These are phyloP conservation scores for Aleiodes sp. DNA, from an alignment of 1,140 invertebrate genomes.

Conservation along the genomic window DNA sequence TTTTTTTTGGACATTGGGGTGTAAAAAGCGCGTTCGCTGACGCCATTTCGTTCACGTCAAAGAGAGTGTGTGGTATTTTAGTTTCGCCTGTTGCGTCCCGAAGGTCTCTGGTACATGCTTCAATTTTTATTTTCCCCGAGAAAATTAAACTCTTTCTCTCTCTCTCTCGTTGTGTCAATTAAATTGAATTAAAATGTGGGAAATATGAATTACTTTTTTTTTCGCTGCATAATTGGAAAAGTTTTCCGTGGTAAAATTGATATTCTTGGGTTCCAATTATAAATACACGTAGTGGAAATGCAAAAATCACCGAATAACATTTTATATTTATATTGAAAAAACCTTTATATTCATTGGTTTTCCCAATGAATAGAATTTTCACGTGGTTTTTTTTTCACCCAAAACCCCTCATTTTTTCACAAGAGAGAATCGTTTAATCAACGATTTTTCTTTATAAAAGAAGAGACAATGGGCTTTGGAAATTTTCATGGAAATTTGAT, in stretches of 20 bases:
- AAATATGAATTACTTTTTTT: background rate
- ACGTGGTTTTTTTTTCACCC: no score
- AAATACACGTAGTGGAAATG: background rate
- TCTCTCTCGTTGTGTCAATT: no score
- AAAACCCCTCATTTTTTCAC: no score
- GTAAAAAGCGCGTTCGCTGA: background rate
- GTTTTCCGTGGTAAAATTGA: background rate
- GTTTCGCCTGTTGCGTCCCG: slow-evolving; percentile 2
- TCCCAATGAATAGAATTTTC: no score
- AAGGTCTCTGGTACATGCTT: no score
- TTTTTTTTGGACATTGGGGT: background rate
- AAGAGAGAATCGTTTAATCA: background rate
- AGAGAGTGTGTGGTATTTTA: slow-evolving; percentile 4
- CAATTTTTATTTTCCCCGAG: background rate
- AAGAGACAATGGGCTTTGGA: background rate
- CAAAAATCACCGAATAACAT: no score
- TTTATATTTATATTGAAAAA: no score
- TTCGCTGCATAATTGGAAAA: background rate
- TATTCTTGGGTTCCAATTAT: background rate
- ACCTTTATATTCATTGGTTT: no score
- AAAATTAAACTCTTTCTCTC: no score
- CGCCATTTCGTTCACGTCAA: background rate
- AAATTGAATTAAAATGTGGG: slow-evolving; percentile 4
- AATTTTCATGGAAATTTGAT: slow-evolving; percentile 15
- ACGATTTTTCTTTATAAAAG: background rate